phyloP scores from a whole-genome alignment of 2,888 invertebrate genomes.

The Trissonchulus sp. region DNA sequence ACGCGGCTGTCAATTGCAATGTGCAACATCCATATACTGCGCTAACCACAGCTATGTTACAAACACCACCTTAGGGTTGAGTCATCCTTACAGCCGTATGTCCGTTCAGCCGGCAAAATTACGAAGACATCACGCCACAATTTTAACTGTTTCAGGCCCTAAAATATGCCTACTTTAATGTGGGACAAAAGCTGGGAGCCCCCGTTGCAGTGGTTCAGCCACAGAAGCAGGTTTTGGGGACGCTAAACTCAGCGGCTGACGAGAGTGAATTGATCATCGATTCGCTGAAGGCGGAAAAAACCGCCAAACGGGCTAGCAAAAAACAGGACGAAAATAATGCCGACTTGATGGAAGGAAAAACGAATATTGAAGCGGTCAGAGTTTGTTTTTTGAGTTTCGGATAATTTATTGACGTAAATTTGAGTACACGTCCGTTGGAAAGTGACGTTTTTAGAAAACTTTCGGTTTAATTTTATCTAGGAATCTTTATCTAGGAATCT shows the following conservation, averaged over 20 bases:
- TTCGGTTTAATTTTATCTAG: too few relatives aligned
- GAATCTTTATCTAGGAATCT: too few relatives aligned
- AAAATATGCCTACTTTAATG: constrained; percentile 68
- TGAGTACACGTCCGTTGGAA: too few relatives aligned
- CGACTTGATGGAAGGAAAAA: not conserved
- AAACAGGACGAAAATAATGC: not conserved
- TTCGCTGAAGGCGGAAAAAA: not conserved
- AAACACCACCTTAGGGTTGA: not conserved
- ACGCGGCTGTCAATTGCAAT: too few relatives aligned
- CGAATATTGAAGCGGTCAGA: not conserved
- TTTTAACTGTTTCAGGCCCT: constrained; percentile 51
- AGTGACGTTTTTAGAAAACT: too few relatives aligned
- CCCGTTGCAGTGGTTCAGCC: constrained; percentile 45
- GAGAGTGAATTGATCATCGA: not conserved
- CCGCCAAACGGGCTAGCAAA: not conserved
- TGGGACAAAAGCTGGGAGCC: constrained; percentile 61
- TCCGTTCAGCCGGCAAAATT: too few relatives aligned
- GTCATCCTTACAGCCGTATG: too few relatives aligned
- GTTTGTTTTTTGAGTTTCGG: too few relatives aligned
- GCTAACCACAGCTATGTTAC: too few relatives aligned
- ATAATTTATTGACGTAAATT: too few relatives aligned
- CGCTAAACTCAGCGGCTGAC: not conserved
- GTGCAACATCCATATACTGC: too few relatives aligned
- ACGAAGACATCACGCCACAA: too few relatives aligned
- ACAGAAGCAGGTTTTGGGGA: constrained; percentile 28